Conservation (phyloP, 1,140 invertebrate genomes). For the Cotesia glomerata region DNA sequence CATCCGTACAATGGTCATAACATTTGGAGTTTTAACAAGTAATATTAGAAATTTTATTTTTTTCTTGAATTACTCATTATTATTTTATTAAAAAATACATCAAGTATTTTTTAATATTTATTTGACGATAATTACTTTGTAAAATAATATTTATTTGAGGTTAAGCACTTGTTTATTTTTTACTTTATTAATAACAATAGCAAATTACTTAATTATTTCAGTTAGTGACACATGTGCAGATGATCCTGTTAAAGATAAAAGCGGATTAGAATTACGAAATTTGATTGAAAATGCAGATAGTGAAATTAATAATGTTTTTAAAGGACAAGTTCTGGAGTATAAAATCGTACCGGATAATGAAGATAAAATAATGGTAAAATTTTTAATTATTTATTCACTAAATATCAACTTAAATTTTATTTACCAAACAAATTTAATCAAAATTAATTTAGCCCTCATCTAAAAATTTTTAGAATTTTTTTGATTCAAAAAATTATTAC, state of each 20-base stretch:
- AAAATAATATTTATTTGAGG: not conserved
- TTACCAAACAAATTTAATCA: too few species aligned
- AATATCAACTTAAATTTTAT: too few species aligned
- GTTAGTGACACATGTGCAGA: slow-evolving; percentile 73
- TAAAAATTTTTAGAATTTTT: not conserved
- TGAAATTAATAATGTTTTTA: slow-evolving; percentile 41
- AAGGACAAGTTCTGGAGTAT: slow-evolving; percentile 44
- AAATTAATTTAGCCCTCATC: too few species aligned
- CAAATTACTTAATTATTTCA: slow-evolving; percentile 38
- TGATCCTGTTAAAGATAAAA: slow-evolving; percentile 65
- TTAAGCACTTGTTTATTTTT: not conserved
- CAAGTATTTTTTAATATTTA: not conserved
- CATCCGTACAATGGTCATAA: slow-evolving; percentile 39
- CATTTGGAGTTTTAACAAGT: slow-evolving; percentile 50
- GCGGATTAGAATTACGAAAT: slow-evolving; percentile 65
- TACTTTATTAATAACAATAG: slow-evolving; percentile 9
- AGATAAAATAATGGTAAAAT: slow-evolving; percentile 50
- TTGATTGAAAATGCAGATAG: slow-evolving; percentile 61
- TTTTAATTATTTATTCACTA: not conserved
- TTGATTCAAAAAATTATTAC: not conserved
- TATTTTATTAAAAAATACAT: too few species aligned
- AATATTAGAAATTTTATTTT: slow-evolving; percentile 24
- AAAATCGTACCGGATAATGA: slow-evolving; percentile 63
- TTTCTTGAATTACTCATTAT: not conserved
- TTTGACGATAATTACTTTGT: not conserved